Base-by-base conservation (phyloP, 2,113 vertebrate species). In the Catharus fuscescens region DNA sequence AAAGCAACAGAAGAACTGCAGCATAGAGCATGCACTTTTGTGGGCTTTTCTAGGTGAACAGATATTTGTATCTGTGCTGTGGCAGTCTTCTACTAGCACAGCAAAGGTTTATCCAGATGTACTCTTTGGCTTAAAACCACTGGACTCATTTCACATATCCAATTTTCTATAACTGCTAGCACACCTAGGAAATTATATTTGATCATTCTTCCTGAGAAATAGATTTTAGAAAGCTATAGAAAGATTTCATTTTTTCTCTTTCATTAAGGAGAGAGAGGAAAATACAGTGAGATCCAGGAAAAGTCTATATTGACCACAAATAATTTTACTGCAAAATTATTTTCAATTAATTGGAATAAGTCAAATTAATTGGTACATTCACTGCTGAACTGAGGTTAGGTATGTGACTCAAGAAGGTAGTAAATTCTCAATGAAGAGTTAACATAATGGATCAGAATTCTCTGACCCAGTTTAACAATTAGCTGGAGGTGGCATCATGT, bases 401-500 rank as follows among this genome's bases (percentile, higher is more conserved):
- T 80, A 38, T 48, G 18, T 83, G 25, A 71, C 48, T 90, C 28
- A 53, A 73, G 62, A 95, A 95, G 25, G 72, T 50, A 74, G 23
- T 48, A 74, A 92, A 88, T 88, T 86, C 67, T 93, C 81, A 78
- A 64, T 34, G 47, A 95, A 92, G 82, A 88, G 74, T 92, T 95
- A 92, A 96, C 44, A 67, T 83, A 92, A 92, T 92, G 88, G 86
- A 96, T 94, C 92, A 67, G 67, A 93, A 93, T 94, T 81, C 64
- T 90, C 88, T 96, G 94, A 96, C 94, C 88, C 85, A 95, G 76
- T 97, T 97, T 97, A 95, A 93, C 79, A 97, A 93, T 96, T 93
- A 96, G 72, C 79, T 96, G 56, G 60, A 90, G 61, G 92, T 93
- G 60, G 66, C 3, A 0, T 93, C 67, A 78, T 83, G 57, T 83